Evolutionary conservation across 2,797 vertebrate genomes (phyloP), one percentile per base, ranked within the genome.

Genomic region (Lithobates sylvaticus): DNA sequence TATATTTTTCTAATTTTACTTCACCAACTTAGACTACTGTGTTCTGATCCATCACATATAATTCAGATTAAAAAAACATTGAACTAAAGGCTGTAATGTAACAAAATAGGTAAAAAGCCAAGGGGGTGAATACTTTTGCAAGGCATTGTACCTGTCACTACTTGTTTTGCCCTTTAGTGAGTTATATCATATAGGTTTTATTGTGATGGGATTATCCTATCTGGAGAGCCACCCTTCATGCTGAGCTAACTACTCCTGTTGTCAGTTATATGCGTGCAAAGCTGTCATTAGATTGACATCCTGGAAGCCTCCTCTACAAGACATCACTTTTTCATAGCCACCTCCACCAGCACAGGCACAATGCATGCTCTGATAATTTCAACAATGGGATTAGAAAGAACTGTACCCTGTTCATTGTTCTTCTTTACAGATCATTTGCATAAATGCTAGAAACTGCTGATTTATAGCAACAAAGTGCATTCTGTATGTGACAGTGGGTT

Each of bases 251-350:
- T 83, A 78, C 39, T 39, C 73, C 44, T 54, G 26, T 74, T 87
- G 80, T 83, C 85, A 83, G 70, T 83, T 77, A 87, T 29, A 78
- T 27, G 15, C 78, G 80, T 78, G 54, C 69, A 87, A 87, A 87
- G 74, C 85, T 78, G 39, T 87, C 85, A 83, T 87, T 83, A 87
- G 75, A 73, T 68, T 87, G 69, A 86, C 50, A 83, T 44, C 29
- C 7, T 67, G 12, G 26, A 47, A 42, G 39, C 16, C 26, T 78
- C 39, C 75, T 73, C 36, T 54, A 3, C 58, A 50, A 50, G 77
- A 32, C 75, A 54, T 64, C 13, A 18, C 76, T 85, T 42, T 58
- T 73, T 29, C 36, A 73, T 67, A 78, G 81, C 27, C 67, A 47
- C 13, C 74, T 77, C 42, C 39, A 78, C 26, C 36, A 78, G 34